Evolutionary conservation across 2,888 invertebrate genomes (phyloP).

Genomic region (Rhynchonema sp.): DNA sequence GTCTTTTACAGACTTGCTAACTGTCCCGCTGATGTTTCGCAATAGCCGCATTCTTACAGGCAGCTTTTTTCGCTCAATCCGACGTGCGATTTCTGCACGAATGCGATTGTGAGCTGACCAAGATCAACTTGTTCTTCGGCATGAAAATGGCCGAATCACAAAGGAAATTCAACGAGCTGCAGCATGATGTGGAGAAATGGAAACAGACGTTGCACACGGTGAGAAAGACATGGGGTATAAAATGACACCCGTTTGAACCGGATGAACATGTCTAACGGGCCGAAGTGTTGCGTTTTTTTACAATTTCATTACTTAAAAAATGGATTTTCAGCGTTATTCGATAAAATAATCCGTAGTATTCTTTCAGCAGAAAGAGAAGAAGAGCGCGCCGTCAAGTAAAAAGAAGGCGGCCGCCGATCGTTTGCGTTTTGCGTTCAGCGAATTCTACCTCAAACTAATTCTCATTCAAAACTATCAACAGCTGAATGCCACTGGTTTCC

Average conservation of each 20-base stretch:
- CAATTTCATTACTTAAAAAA: too few species aligned
- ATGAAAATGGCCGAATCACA: constrained; percentile 91
- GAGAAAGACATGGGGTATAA: neutral
- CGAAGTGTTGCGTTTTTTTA: too few species aligned
- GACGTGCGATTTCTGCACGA: constrained; percentile 76
- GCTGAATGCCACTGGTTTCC: constrained; percentile 90
- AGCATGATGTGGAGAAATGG: constrained; percentile 49
- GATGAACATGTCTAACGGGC: too few species aligned
- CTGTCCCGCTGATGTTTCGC: too few species aligned
- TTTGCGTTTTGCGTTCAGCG: constrained; percentile 82
- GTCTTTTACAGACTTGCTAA: too few species aligned
- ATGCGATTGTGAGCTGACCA: constrained; percentile 78
- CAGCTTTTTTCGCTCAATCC: constrained; percentile 42
- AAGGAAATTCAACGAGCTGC: constrained; percentile 72
- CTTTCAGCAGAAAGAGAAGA: neutral
- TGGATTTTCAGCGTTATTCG: too few species aligned
- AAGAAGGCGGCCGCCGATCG: neutral
- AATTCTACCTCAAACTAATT: constrained; percentile 89
- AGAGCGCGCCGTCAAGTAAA: neutral
- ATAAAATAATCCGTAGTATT: too few species aligned
- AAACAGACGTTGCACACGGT: neutral
- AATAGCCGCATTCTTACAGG: too few species aligned
- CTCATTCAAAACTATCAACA: constrained; percentile 76
- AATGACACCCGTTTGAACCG: too few species aligned
- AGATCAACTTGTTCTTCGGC: constrained; percentile 68